These are phyloP conservation scores for Cirrhinus mrigala DNA, from an alignment of 2,797 vertebrate genomes.

Conservation along the genomic window DNA sequence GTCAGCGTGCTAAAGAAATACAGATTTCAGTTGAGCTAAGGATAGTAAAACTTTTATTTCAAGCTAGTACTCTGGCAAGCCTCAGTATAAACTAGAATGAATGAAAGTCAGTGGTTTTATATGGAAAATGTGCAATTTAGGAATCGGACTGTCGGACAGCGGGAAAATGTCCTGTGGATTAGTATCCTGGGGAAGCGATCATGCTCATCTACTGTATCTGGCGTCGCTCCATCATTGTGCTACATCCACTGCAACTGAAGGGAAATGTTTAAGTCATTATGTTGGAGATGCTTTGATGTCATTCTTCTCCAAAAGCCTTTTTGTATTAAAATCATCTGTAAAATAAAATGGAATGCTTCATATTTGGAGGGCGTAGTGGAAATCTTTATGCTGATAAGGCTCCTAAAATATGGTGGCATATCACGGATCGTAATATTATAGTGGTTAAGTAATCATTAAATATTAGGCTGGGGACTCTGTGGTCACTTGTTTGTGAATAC, in stretches of 20 bases:
- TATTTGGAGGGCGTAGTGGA: constrained; percentile 16
- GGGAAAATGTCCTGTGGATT: constrained; percentile 43
- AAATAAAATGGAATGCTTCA: neutral
- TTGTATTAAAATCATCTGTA: constrained; percentile 36
- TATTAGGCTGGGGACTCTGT: constrained; percentile 43
- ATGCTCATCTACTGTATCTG: constrained; percentile 46
- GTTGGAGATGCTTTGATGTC: constrained; percentile 22
- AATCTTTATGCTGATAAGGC: constrained; percentile 6
- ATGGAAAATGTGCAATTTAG: constrained; percentile 55
- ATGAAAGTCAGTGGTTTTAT: constrained; percentile 48
- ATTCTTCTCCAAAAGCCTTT: constrained; percentile 19
- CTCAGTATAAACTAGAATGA: constrained; percentile 44
- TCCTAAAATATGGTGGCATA: constrained; percentile 13
- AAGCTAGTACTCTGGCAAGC: constrained; percentile 22
- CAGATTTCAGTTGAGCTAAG: neutral
- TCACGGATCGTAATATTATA: neutral
- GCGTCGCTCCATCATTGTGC: constrained; percentile 43
- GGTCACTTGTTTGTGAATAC: constrained; percentile 53
- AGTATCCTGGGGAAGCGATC: constrained; percentile 65
- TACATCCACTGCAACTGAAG: constrained; percentile 4
- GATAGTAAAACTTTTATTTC: constrained; percentile 6
- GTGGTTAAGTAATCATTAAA: constrained; percentile 16
- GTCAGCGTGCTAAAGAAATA: constrained; percentile 39
- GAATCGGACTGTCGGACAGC: constrained; percentile 46
- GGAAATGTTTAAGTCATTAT: constrained; percentile 38